Evolutionary conservation across 2,113 vertebrate species (phyloP), one percentile per base, ranked within the genome.

Genomic region (Hiodon alosoides): DNA sequence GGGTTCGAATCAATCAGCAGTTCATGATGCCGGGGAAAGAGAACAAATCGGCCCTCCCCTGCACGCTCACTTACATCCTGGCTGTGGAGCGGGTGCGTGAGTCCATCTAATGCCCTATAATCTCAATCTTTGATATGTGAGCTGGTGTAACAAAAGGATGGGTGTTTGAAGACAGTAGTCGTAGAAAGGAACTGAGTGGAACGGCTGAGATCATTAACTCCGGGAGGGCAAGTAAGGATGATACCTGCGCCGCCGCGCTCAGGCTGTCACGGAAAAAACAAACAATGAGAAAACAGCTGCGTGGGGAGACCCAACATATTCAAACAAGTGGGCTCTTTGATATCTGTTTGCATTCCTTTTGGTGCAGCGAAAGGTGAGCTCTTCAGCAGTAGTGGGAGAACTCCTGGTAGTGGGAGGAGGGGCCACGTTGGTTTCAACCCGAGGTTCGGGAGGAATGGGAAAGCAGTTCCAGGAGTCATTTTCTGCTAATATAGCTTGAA

Each of bases 301-400:
- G 83, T 3, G 51, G 79, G 81, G 79, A 86, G 81, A 76, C 84
- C 81, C 81, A 85, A 83, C 66, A 85, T 87, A 81, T 84, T 85
- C 82, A 86, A 82, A 81, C 53, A 76, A 86, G 81, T 83, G 79
- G 73, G 79, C 78, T 78, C 81, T 89, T 88, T 90, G 84, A 89
- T 89, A 80, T 89, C 77, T 90, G 87, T 90, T 89, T 90, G 87
- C 87, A 88, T 90, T 90, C 87, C 86, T 86, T 76, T 87, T 84
- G 82, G 81, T 82, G 82, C 71, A 86, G 84, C 86, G 86, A 88
- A 86, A 87, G 87, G 79, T 55, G 80, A 89, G 84, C 83, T 84
- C 84, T 74, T 75, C 81, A 85, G 76, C 83, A 82, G 83, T 81
- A 82, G 86, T 86, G 83, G 81, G 83, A 82, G 80, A 83, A 77